Evolutionary conservation across 2,113 vertebrate species (phyloP), one percentile per base, ranked within the genome.

Genomic region (Todiramphus chloris): DNA sequence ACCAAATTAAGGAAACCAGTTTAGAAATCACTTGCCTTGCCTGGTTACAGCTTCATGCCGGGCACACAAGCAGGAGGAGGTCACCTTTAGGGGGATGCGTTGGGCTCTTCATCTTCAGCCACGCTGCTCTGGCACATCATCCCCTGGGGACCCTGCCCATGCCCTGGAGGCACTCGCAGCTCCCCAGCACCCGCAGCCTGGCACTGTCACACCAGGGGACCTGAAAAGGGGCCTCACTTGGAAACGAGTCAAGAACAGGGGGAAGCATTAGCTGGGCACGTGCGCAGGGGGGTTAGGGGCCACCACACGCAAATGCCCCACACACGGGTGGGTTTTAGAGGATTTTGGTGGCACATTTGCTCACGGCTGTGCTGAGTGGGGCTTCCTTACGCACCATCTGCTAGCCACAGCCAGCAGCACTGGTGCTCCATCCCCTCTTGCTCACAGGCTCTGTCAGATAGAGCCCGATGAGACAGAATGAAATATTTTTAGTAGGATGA

Each of bases 311-410:
- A 12, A 70, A 21, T 1, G 5, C 18, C 53, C 33, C 25, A 2
- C 35, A 6, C 0, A 2, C 2, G 13, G 68, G 9, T 1, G 0
- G 16, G 37, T 56, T 41, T 53, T 37, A 24, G 74, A 37, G 31
- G 6, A 2, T 55, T 87, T 62, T 46, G 73, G 83, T 27, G 50
- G 83, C 79, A 4, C 28, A 0, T n/a, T 53, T 21, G 12, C 87
- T 66, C 10, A 0, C 2, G 6, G 74, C 83, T 10, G 30, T 10
- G 70, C 81, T 0, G 1, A 2, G 21, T 2, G 0, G 64, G 67
- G 75, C 66, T 90, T 21, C 13, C 21, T 51, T 18, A 39, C 0
- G 0, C 5, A 2, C 75, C 46, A 3, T 3, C 46, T 4, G 53
- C 23, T 3, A 66, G 23, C 41, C 75, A 21, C 70, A 30, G 78